Evolutionary conservation across 2,113 vertebrate genomes (phyloP), one percentile per base, ranked within the genome.

Genomic region (Balaeniceps rex): DNA sequence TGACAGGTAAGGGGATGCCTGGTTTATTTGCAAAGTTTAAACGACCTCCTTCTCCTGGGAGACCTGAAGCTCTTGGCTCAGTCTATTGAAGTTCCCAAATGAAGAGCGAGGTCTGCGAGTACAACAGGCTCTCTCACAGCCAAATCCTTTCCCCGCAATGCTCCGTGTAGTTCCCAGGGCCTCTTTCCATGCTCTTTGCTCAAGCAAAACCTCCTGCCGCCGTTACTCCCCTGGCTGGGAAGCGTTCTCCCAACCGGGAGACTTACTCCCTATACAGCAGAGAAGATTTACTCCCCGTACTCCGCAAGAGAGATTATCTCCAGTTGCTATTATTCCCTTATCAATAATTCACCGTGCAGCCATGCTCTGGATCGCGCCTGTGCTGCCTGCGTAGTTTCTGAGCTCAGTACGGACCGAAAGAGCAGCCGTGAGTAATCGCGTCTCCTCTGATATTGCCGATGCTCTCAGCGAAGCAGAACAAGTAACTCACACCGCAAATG

Each of bases 301-400:
- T 93, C 90, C 14, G 2, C 76, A 7, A 34, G 61, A 40, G 87
- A 83, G 69, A 77, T 93, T 44, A 79, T 81, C 83, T 83, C 54
- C 83, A 29, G 38, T 61, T 33, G 51, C 88, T n/a, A 2, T 92
- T 83, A 83, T 83, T 86, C 69, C 92, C 86, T 95, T 86, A 65
- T 97, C 94, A 83, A 93, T 88, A 96, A 97, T 96, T 95, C 78
- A 97, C 60, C 15, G 3, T 23, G 44, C 75, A 93, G 91, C 88
- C 68, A 12, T 86, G 0, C 94, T 86, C 87, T 0, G 2, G 34
- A 28, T 81, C 7, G 26, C 4, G 70, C 26, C 85, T 19, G 52
- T 7, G 64, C 68, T 34, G 61, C 49, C 42, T 34, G 52, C 26
- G 0, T 19, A 2, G 2, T 22, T 92, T n/a, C 72, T 3, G 1